These are phyloP conservation scores for Brachyhypopomus occidentalis DNA, from an alignment of 2,113 vertebrate genomes.

Conservation along the genomic window DNA sequence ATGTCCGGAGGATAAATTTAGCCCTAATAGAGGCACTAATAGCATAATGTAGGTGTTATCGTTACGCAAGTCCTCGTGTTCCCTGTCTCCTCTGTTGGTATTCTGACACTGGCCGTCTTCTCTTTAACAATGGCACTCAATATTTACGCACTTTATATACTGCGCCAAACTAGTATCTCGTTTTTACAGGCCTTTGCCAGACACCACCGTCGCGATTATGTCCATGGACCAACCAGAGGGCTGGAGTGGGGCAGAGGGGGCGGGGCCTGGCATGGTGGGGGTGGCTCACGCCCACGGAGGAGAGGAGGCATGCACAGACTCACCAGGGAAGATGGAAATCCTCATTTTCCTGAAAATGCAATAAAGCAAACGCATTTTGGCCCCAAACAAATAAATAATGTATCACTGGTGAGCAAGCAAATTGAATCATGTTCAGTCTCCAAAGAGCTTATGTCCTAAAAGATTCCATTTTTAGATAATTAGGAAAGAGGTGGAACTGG, in stretches of 20 bases:
- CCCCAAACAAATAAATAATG: neutral
- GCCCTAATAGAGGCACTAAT: slow-evolving; percentile 36
- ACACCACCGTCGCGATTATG: slow-evolving; percentile 63
- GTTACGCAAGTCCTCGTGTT: slow-evolving; percentile 15
- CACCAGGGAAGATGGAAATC: slow-evolving; percentile 40
- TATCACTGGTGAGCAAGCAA: slow-evolving; percentile 45
- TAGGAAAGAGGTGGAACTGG: slow-evolving; percentile 30
- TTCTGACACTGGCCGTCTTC: slow-evolving; percentile 60
- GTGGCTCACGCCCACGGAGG: too few species aligned
- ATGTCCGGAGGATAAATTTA: slow-evolving; percentile 10
- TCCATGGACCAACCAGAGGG: neutral
- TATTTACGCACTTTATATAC: slow-evolving; percentile 71
- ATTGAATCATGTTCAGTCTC: slow-evolving; percentile 62
- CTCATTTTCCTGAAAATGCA: slow-evolving; percentile 55
- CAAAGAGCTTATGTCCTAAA: slow-evolving; percentile 55
- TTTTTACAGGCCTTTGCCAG: slow-evolving; percentile 64
- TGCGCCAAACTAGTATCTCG: slow-evolving; percentile 62
- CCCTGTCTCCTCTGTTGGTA: slow-evolving; percentile 1
- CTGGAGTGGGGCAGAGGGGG: too few species aligned
- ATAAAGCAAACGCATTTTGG: slow-evolving; percentile 42
- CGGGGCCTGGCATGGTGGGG: too few species aligned
- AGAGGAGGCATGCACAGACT: too few species aligned
- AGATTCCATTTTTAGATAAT: slow-evolving; percentile 39
- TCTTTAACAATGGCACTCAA: slow-evolving; percentile 66
- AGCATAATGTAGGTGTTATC: slow-evolving; percentile 15